Conservation (phyloP, 2,797 vertebrate species). For the Antrozous pallidus region DNA sequence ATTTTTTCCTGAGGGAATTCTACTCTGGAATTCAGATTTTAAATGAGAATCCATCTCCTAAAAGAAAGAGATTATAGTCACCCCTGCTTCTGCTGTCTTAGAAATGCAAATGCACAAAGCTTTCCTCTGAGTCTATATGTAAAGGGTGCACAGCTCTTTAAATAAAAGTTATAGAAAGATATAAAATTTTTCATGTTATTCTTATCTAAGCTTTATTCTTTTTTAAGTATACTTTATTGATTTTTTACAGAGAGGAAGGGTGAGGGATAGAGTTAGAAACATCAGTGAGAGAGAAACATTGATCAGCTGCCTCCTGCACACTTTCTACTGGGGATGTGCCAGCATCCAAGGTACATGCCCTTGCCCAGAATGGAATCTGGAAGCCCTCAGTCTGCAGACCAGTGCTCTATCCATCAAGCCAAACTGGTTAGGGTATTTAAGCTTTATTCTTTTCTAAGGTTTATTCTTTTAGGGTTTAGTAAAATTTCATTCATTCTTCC, state of each 20-base stretch:
- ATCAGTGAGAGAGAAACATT: too few species aligned
- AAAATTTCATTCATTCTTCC: neutral
- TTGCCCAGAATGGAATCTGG: too few species aligned
- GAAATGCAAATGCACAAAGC: neutral
- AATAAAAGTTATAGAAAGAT: neutral
- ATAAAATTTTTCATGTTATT: neutral
- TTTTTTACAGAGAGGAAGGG: too few species aligned
- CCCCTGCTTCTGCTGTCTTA: neutral
- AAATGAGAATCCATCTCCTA: conserved; percentile 24
- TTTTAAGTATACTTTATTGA: too few species aligned
- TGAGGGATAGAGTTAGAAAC: too few species aligned
- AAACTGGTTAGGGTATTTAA: neutral
- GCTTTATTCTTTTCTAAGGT: neutral
- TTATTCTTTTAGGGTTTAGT: neutral
- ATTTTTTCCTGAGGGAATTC: neutral
- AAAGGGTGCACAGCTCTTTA: neutral
- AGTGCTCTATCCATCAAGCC: too few species aligned
- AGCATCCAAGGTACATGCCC: too few species aligned
- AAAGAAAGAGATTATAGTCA: neutral
- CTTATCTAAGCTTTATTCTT: neutral
- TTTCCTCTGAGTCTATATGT: neutral
- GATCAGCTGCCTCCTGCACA: too few species aligned
- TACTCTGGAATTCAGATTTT: neutral
- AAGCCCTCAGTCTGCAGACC: too few species aligned
- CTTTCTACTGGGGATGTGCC: too few species aligned